Evolutionary conservation across 2,797 vertebrate species (phyloP).

Genomic region (Enteromius thamalakanensis): DNA sequence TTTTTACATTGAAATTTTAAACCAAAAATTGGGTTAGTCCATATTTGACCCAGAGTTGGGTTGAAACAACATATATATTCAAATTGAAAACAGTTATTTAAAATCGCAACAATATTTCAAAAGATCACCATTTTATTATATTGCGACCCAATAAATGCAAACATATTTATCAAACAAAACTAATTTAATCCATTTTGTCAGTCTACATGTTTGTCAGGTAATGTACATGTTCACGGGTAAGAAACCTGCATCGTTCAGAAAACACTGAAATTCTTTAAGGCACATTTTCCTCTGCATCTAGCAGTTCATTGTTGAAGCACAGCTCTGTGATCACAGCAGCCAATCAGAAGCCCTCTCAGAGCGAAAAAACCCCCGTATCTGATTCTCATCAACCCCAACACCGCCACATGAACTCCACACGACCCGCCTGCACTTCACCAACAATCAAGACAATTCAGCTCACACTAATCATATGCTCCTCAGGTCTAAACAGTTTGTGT

Average conservation of each 20-base stretch:
- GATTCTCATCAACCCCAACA: not conserved
- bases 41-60: no score
- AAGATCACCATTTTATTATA: not conserved
- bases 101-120: not conserved
- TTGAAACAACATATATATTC: no score
- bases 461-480: constrained; percentile 21
- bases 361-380: constrained; percentile 12
- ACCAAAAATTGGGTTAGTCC: no score
- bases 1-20: no score
- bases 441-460: not conserved
- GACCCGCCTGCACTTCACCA: constrained; percentile 15
- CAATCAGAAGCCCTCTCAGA: constrained; percentile 17
- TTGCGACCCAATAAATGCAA: not conserved
- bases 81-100: not conserved
- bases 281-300: not conserved
- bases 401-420: constrained; percentile 12
- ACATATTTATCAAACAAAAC: not conserved
- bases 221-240: not conserved
- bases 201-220: not conserved
- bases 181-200: not conserved
- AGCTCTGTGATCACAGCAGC: constrained; percentile 3
- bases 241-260: not conserved
- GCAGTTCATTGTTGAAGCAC: constrained; percentile 9
- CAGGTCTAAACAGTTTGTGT: constrained; percentile 25
- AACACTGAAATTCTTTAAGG: not conserved